Evolutionary conservation across 2,113 vertebrate species (phyloP).

Genomic region (Arvicanthis niloticus): DNA sequence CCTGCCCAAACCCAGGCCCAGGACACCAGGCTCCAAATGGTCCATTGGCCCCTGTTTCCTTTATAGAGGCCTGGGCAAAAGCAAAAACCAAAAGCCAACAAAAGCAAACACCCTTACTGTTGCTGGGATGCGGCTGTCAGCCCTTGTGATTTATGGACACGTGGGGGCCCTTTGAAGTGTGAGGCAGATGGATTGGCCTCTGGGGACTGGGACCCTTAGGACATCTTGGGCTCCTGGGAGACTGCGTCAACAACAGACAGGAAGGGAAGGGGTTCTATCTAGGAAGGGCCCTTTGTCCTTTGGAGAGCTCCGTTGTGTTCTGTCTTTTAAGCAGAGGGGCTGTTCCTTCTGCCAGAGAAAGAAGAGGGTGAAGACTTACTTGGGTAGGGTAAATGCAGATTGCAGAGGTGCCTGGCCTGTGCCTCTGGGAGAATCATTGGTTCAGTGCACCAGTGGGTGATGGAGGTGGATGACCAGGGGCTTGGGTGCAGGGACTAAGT

Average conservation of each 20-base stretch:
- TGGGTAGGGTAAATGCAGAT: not conserved
- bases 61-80: not conserved
- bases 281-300: not conserved
- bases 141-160: not conserved
- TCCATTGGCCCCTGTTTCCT: not conserved
- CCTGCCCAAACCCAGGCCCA: too few species aligned
- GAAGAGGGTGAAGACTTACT: fast-evolving
- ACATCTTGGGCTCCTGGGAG: not conserved
- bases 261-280: not conserved
- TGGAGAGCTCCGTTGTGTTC: too few species aligned
- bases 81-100: not conserved
- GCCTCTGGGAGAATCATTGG: not conserved
- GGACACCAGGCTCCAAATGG: not conserved
- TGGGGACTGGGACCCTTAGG: not conserved
- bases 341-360: not conserved
- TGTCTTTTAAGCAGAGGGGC: not conserved
- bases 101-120: not conserved
- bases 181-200: not conserved
- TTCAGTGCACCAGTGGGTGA: not conserved
- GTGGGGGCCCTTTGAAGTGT: constrained; percentile 44
- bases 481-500: too few species aligned
- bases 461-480: too few species aligned
- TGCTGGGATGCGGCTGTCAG: not conserved
- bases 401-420: not conserved
- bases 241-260: not conserved